phyloP scores from a whole-genome alignment of 2,113 vertebrate species.

The Rattus norvegicus region GRCr8 NC_086039.1:4082001-4082500 shows the following conservation, averaged over 20 bases:
- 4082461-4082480: too few species aligned
- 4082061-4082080: conserved; percentile 27
- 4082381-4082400: neutral
- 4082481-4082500: too few species aligned
- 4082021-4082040: conserved; percentile 23
- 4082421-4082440: neutral
- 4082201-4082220: conserved; percentile 41
- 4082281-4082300: neutral
- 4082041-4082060: conserved; percentile 21
- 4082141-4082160: neutral
- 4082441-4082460: neutral
- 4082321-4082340: neutral
- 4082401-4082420: neutral
- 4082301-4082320: neutral
- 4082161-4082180: conserved; percentile 36
- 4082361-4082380: neutral
- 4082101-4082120: conserved; percentile 32
- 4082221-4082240: neutral
- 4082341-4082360: neutral
- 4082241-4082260: neutral
- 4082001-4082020: conserved; percentile 37
- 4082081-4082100: conserved; percentile 54
- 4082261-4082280: neutral
- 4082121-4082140: conserved; percentile 24
- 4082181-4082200: conserved; percentile 46